Evolutionary conservation across 2,113 vertebrate species (phyloP), one percentile per base, ranked within the genome.

Genomic region (Smithornis capensis): DNA sequence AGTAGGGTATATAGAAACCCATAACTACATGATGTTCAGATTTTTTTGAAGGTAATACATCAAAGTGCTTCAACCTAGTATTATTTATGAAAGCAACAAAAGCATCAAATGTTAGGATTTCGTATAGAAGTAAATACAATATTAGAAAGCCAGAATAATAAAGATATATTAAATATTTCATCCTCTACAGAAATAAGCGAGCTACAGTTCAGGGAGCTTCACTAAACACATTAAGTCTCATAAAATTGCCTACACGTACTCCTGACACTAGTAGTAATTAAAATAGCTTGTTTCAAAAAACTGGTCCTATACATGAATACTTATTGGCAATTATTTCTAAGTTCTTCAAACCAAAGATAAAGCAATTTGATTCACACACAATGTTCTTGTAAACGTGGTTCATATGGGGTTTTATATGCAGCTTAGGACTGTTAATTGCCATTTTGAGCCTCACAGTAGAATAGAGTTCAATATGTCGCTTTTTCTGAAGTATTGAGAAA

Each of bases 281-380:
- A 98, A 98, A 97, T 98, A 97, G 97, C 97, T 98, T 98, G 96
- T 97, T 97, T 98, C 94, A 97, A 97, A 98, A 98, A 98, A 96
- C 93, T 94, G 96, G 92, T 92, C 95, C 96, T 97, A 98, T 98
- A 98, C 96, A 98, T 97, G 97, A 98, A 98, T 98, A 98, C 98
- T 97, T 98, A 98, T 98, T 97, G 98, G 97, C 98, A 98, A 98
- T 98, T 98, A 98, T 98, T 98, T 97, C 97, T 97, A 97, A 97
- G 95, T 98, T 98, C 97, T 98, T 98, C 97, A 98, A 98, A 98
- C 93, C 96, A 97, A 97, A 98, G 98, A 97, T 98, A 98, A 97
- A 93, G n/a, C 98, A 97, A 98, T 98, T 98, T 98, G 97, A 98
- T 98, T 98, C 98, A 97, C 97, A 96, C 97, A 97, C 97, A 97